Evolutionary conservation across 2,888 invertebrate genomes (phyloP).

Genomic region (Leptopilina drosophilae): DNA sequence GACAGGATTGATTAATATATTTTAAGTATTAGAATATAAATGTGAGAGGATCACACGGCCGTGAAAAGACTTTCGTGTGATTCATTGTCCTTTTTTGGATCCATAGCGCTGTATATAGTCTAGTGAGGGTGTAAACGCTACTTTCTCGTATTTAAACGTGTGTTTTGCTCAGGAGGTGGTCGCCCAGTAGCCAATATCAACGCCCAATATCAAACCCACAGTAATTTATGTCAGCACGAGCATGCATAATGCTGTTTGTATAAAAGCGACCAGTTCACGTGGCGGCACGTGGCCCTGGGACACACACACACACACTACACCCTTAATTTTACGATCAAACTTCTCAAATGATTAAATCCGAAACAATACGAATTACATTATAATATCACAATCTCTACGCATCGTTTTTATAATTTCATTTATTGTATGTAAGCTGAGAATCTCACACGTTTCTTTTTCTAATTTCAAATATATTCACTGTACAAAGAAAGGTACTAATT

Average conservation of each 20-base stretch:
- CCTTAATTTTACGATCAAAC: slow-evolving; percentile 31
- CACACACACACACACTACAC: not conserved
- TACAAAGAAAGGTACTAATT: no score
- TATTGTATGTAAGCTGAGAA: not conserved
- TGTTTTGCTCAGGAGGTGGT: slow-evolving; percentile 70
- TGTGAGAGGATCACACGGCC: slow-evolving; percentile 31
- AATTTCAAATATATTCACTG: no score
- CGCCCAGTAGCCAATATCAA: slow-evolving; percentile 63
- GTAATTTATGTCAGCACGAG: slow-evolving; percentile 76
- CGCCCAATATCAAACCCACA: slow-evolving; percentile 74
- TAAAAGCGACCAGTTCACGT: slow-evolving; percentile 72
- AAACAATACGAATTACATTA: not conserved
- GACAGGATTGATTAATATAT: slow-evolving; percentile 38
- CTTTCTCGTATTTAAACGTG: slow-evolving; percentile 56
- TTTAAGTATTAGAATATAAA: slow-evolving; percentile 43
- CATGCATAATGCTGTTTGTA: slow-evolving; percentile 77
- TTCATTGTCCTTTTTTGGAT: slow-evolving; percentile 44
- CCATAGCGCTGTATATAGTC: no score
- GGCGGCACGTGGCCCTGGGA: slow-evolving; percentile 70
- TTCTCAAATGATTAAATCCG: slow-evolving; percentile 13
- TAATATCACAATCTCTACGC: not conserved
- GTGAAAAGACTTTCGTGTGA: slow-evolving; percentile 46
- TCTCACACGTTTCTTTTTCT: no score
- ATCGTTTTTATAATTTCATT: slow-evolving; percentile 24
- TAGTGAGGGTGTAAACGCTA: slow-evolving; percentile 28